Evolutionary conservation across 2,888 invertebrate genomes (phyloP).

Genomic region (Altica lythri): DNA sequence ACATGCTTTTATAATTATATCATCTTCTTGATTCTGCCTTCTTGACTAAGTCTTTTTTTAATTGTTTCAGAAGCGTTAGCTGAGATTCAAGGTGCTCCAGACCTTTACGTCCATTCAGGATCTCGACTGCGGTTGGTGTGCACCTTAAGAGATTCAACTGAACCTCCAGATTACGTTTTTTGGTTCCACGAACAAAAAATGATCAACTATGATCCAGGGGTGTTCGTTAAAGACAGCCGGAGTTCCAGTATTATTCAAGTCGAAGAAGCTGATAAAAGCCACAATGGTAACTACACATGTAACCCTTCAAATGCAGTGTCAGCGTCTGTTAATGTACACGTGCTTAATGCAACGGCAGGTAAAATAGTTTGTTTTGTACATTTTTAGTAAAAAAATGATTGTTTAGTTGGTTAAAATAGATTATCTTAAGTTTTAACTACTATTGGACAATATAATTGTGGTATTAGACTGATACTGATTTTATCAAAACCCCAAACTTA

Average conservation of each 20-base stretch:
- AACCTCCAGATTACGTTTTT: conserved; percentile 64
- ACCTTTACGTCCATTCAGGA: conserved; percentile 65
- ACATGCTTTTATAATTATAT: too few species aligned
- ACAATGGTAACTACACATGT: conserved; percentile 75
- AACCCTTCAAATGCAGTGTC: conserved; percentile 69
- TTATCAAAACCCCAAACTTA: too few species aligned
- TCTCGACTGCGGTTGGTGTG: conserved; percentile 64
- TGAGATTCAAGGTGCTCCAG: conserved; percentile 65
- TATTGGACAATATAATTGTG: too few species aligned
- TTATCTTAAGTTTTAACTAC: too few species aligned
- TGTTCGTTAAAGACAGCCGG: conserved; percentile 61
- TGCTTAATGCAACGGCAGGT: conserved; percentile 67
- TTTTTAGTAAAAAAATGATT: not conserved
- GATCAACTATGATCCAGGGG: conserved; percentile 67
- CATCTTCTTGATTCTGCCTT: too few species aligned
- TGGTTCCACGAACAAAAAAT: conserved; percentile 67
- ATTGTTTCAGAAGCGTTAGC: conserved; percentile 62
- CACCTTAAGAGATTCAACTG: conserved; percentile 62
- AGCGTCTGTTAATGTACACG: conserved; percentile 71
- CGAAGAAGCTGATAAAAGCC: conserved; percentile 64
- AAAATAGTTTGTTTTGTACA: conserved; percentile 22
- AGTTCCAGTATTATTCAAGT: conserved; percentile 71
- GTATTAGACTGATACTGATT: too few species aligned
- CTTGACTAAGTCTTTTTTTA: too few species aligned
- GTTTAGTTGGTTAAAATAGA: too few species aligned